Evolutionary conservation across 1,140 invertebrate species (phyloP), one percentile per base, ranked within the genome.

Genomic region (Zaprionus lachaisei): DNA sequence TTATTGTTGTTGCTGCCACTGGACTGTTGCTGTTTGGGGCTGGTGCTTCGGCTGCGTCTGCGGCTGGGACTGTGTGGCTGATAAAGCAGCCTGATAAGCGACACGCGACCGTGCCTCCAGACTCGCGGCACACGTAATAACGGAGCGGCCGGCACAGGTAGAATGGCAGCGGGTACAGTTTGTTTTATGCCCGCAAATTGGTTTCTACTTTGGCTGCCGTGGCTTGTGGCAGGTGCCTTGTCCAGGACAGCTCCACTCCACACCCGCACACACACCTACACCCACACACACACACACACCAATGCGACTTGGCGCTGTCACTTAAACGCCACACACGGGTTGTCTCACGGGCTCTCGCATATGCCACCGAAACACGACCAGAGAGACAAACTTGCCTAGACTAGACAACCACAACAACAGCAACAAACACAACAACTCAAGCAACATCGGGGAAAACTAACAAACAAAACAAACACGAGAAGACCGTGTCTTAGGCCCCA

Each of bases 101-200:
- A 89, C 84, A 89, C 84, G 84, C 84, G 84, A 89, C 77, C 62
- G 72, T 61, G 63, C 56, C 56, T 49, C 24, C 41, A 67, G 73
- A 73, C 72, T 51, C 20, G 44, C 31, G 58, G 66, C 44, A 60
- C 44, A 72, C 55, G 49, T 34, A 72, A 72, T 72, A 74, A 68
- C 68, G 71, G 47, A 26, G 11, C 60, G 17, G 67, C 51, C 41
- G 67, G 55, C 34, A 26, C 66, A 68, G 65, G 65, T 56, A 75
- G 44, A 31, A 20, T 51, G 47, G 47, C 47, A 51, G 9, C 70
- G 68, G 66, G 77, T 84, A 76, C 65, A 84, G 84, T 89, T 90
- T 89, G 81, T 84, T 87, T 87, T 89, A 69, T 83, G 69, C 68
- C 84, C 84, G 84, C 84, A 87, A 87, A 89, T 87, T 87, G 84